phyloP scores from a whole-genome alignment of 2,113 vertebrate species.

The Romanogobio albipinnatus region DNA sequence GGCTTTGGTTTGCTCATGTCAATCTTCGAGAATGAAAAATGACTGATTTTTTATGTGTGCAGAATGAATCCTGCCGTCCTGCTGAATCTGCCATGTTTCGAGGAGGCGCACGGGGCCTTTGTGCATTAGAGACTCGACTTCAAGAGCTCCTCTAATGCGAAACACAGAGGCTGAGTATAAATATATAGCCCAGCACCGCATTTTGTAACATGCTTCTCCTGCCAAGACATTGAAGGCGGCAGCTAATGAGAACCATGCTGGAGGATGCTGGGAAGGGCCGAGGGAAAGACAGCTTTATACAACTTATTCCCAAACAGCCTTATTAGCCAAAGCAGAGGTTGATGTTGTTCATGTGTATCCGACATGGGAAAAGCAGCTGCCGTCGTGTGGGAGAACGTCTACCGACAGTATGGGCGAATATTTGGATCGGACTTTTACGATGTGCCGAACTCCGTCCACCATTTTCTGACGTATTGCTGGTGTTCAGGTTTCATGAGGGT shows the following conservation, averaged over 20 bases:
- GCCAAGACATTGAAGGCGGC: conserved; percentile 16
- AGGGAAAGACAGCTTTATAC: neutral
- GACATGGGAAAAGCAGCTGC: neutral
- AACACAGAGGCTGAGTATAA: conserved; percentile 68
- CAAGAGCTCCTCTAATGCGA: conserved; percentile 61
- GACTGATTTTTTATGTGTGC: too few relatives aligned
- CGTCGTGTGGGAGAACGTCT: neutral
- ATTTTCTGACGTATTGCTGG: neutral
- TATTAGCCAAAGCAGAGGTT: conserved; percentile 1
- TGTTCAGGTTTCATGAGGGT: neutral
- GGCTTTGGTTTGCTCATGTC: neutral
- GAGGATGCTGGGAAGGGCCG: neutral
- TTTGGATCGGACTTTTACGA: neutral
- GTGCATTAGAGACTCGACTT: conserved; percentile 38
- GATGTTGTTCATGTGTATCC: conserved; percentile 34
- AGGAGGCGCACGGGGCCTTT: neutral
- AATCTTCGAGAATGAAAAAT: neutral
- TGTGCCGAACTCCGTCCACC: neutral
- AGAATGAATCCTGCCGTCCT: too few relatives aligned
- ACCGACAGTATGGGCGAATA: neutral
- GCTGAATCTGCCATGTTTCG: neutral
- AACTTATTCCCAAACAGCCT: conserved; percentile 5
- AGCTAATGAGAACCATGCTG: conserved; percentile 8
- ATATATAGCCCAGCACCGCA: conserved; percentile 52
- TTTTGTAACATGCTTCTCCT: conserved; percentile 30